These are phyloP conservation scores for Drosophila robusta DNA, from an alignment of 2,888 invertebrate genomes.

Conservation along the genomic window DNA sequence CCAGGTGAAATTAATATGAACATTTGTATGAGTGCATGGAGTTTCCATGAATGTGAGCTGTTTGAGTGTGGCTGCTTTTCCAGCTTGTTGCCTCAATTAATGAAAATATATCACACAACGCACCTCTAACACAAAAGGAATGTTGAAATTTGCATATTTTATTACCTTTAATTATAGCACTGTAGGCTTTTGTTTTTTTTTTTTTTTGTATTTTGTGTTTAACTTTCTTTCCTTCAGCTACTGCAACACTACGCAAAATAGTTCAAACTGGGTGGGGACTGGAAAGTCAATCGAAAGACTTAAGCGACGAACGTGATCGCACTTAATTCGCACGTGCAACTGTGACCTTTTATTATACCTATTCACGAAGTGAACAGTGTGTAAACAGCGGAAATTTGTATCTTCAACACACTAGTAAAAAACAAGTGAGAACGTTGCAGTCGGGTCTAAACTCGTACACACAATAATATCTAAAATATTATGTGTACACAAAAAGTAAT, in stretches of 20 bases:
- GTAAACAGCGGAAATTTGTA: no score
- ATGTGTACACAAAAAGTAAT: no score
- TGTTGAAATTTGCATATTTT: slow-evolving; percentile 51
- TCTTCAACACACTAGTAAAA: no score
- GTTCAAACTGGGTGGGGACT: slow-evolving; percentile 7
- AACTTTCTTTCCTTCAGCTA: slow-evolving; percentile 33
- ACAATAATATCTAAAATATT: no score
- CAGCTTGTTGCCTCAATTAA: slow-evolving; percentile 57
- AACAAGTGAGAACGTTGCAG: no score
- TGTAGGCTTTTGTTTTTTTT: not conserved
- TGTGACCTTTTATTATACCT: not conserved
- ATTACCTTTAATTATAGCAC: slow-evolving; percentile 64
- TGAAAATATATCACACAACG: slow-evolving; percentile 16
- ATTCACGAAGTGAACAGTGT: not conserved
- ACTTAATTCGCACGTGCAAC: not conserved
- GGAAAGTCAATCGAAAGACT: slow-evolving; percentile 22
- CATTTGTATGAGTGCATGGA: slow-evolving; percentile 26
- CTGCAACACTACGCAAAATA: slow-evolving; percentile 24
- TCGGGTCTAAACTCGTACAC: no score
- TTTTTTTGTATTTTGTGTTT: not conserved
- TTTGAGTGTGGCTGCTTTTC: slow-evolving; percentile 41
- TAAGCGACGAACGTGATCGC: slow-evolving; percentile 20
- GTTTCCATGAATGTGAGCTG: slow-evolving; percentile 27
- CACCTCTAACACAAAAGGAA: slow-evolving; percentile 1
- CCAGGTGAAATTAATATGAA: slow-evolving; percentile 47